A percentile compares a stretch with the other conserved stretches of the same genome.
phyloP scores from a whole-genome alignment of 1,140 invertebrate species.

The Cyclina sinensis region DNA sequence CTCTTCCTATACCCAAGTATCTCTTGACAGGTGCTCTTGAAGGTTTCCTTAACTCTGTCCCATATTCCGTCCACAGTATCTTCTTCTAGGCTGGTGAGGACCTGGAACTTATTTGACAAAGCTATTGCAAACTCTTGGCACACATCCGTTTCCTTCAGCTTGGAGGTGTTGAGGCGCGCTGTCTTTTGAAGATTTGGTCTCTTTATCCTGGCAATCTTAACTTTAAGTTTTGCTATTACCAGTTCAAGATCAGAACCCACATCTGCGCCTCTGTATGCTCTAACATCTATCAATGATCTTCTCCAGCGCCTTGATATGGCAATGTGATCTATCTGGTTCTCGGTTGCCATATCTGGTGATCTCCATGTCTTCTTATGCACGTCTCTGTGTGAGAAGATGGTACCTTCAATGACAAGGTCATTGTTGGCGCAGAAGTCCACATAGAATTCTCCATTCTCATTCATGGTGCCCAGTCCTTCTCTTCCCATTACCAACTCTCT shows the following conservation, averaged over 20 bases:
- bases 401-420: constrained; percentile 68
- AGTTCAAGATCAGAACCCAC: background rate
- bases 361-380: constrained; percentile 28
- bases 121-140: background rate
- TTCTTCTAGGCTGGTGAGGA: background rate
- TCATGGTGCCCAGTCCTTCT: constrained; percentile 54
- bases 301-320: constrained; percentile 40
- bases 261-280: background rate
- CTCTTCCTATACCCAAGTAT: constrained; percentile 8
- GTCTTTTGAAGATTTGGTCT: background rate
- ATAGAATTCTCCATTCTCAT: constrained; percentile 71
- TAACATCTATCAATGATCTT: constrained; percentile 12
- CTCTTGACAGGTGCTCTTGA: background rate
- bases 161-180: background rate
- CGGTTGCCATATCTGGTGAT: constrained; percentile 18
- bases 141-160: background rate
- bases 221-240: background rate
- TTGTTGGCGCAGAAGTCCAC: constrained; percentile 66
- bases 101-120: background rate
- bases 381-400: constrained; percentile 42
- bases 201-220: background rate
- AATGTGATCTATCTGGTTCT: constrained; percentile 59
- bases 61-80: background rate
- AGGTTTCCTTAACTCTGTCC: background rate
- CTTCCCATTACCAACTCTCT: constrained; percentile 64